phyloP scores from a whole-genome alignment of 2,888 invertebrate species.

The Heliconius hortense region DNA sequence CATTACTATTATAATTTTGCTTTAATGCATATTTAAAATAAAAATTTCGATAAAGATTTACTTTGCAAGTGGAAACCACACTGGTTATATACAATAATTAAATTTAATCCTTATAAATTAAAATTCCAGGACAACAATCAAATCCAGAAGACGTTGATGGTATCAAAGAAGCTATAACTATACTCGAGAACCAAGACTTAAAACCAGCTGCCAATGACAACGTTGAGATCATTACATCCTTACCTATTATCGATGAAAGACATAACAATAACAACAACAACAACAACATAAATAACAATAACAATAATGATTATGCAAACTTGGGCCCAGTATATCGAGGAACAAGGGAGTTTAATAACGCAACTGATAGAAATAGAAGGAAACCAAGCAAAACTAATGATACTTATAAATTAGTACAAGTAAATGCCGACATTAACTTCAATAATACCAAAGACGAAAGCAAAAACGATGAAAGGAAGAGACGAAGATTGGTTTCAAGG shows the following conservation, averaged over 20 bases:
- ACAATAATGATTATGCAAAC: conserved; percentile 32
- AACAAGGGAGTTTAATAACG: conserved; percentile 59
- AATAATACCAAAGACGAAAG: conserved; percentile 45
- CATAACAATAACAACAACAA: conserved; percentile 53
- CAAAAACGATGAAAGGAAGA: conserved; percentile 57
- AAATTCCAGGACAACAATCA: conserved; percentile 57
- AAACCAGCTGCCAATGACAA: conserved; percentile 48
- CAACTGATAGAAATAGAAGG: conserved; percentile 48
- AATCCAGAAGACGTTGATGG: conserved; percentile 71
- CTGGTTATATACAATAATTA: too few species aligned
- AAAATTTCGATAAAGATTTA: neutral
- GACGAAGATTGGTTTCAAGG: conserved; percentile 65
- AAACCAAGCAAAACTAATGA: conserved; percentile 46
- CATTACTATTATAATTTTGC: neutral
- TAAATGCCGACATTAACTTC: conserved; percentile 62
- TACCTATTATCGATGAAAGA: conserved; percentile 62
- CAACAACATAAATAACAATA: conserved; percentile 47
- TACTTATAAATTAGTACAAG: conserved; percentile 57
- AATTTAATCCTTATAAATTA: neutral
- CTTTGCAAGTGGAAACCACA: neutral
- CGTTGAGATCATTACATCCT: conserved; percentile 64
- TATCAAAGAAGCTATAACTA: conserved; percentile 73
- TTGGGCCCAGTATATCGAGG: conserved; percentile 67
- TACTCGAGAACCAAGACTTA: conserved; percentile 67
- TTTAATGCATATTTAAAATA: neutral